Evolutionary conservation across 2,888 invertebrate species (phyloP).

Genomic region (Chouioia cunea): DNA sequence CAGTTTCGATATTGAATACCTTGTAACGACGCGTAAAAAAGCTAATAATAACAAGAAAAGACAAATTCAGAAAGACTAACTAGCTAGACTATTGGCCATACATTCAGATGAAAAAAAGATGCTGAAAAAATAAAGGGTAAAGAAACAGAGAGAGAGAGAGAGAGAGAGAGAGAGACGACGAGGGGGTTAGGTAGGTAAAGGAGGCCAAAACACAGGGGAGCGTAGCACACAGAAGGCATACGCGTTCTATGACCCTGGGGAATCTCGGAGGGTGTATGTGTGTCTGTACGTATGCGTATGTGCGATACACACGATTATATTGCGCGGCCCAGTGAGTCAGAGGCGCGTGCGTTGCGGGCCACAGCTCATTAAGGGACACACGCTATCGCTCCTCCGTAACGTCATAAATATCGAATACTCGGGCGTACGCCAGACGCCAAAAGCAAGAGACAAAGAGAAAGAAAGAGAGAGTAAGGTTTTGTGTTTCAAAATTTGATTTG

Average conservation of each 20-base stretch:
- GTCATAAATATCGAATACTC: constrained; percentile 43
- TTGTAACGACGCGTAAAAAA: too few relatives aligned
- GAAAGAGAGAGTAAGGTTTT: constrained; percentile 32
- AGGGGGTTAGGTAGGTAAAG: background rate
- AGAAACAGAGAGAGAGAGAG: background rate
- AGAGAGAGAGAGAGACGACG: background rate
- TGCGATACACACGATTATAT: constrained; percentile 29
- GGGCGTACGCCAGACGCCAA: background rate
- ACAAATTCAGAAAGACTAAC: too few relatives aligned
- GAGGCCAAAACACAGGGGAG: background rate
- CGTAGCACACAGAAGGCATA: background rate
- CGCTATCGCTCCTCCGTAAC: constrained; percentile 38
- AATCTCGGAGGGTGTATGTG: background rate
- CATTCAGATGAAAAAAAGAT: background rate
- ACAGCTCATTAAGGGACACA: constrained; percentile 43
- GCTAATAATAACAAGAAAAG: too few relatives aligned
- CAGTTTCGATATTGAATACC: too few relatives aligned
- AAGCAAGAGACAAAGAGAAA: too few relatives aligned
- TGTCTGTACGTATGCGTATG: background rate
- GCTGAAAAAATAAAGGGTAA: background rate
- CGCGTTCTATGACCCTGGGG: constrained; percentile 7
- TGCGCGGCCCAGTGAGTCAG: constrained; percentile 18
- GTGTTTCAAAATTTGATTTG: constrained; percentile 41
- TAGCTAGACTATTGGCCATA: too few relatives aligned
- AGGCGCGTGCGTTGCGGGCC: constrained; percentile 20